Conservation (phyloP, 1,140 invertebrate genomes). For the Drosophila pachea region DNA sequence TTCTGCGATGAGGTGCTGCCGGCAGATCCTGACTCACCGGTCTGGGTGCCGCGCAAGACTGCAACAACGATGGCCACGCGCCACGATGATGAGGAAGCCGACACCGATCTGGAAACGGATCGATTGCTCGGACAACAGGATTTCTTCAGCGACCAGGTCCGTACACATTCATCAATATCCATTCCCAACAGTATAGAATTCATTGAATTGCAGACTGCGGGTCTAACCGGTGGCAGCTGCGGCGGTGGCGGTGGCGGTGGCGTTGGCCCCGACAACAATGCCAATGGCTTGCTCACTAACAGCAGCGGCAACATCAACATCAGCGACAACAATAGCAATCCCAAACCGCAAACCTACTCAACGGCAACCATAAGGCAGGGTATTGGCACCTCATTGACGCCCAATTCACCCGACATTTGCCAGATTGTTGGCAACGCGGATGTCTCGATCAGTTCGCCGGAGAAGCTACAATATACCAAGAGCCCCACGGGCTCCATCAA, state of each 20-base stretch:
- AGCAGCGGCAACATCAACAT: constrained; percentile 43
- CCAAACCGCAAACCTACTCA: constrained; percentile 68
- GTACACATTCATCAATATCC: background rate
- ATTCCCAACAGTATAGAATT: background rate
- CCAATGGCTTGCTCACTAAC: constrained; percentile 46
- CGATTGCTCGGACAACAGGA: constrained; percentile 91
- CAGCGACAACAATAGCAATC: constrained; percentile 62
- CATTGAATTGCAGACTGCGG: constrained; percentile 8
- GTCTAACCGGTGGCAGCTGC: constrained; percentile 2
- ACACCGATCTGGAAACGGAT: constrained; percentile 94
- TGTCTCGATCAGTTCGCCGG: constrained; percentile 60
- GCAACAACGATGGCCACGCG: constrained; percentile 9
- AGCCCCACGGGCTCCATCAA: constrained; percentile 77
- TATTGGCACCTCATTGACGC: constrained; percentile 70
- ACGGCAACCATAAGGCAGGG: constrained; percentile 75
- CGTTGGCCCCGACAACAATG: constrained; percentile 54
- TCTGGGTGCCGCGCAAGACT: constrained; percentile 75
- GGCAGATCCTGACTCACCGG: constrained; percentile 68
- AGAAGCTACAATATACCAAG: constrained; percentile 72
- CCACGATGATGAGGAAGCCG: constrained; percentile 85
- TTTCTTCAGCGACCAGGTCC: constrained; percentile 90
- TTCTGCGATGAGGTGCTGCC: constrained; percentile 72
- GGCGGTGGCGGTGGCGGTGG: background rate
- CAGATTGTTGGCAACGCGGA: constrained; percentile 70
- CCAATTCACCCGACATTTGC: constrained; percentile 73